Conservation (phyloP, 2,888 invertebrate genomes). For the Ctenicera cuprea region DNA sequence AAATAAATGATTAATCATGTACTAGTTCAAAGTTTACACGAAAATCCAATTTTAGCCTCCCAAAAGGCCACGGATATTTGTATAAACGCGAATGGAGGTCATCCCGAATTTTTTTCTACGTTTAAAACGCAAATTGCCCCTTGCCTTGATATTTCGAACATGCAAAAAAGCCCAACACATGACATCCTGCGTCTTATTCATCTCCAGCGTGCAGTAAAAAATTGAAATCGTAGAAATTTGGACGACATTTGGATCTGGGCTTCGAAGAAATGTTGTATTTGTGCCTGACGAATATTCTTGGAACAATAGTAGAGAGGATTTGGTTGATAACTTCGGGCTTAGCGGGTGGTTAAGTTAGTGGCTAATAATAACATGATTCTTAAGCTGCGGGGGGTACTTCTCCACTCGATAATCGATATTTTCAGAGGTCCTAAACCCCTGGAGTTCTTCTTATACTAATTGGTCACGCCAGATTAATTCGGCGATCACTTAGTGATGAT, state of each 20-base stretch:
- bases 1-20: constrained; percentile 16
- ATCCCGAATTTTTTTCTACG: not conserved
- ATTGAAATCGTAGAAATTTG: not conserved
- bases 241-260: constrained; percentile 13
- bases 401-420: not conserved
- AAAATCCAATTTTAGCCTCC: constrained; percentile 11
- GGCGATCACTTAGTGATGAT: too few species aligned
- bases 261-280: not conserved
- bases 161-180: not conserved
- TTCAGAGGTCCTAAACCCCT: not conserved
- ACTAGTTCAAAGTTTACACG: constrained; percentile 19
- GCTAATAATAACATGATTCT: constrained; percentile 6
- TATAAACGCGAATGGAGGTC: constrained; percentile 6
- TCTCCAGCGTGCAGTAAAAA: not conserved
- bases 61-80: not conserved
- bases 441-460: too few species aligned
- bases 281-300: not conserved
- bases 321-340: constrained; percentile 1
- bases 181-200: not conserved
- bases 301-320: constrained; percentile 8
- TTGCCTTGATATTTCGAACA: not conserved
- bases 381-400: constrained; percentile 11
- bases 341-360: constrained; percentile 26
- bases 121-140: not conserved
- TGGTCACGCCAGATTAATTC: too few species aligned